Evolutionary conservation across 1,140 invertebrate genomes (phyloP).

Genomic region (Chironomus tepperi): DNA sequence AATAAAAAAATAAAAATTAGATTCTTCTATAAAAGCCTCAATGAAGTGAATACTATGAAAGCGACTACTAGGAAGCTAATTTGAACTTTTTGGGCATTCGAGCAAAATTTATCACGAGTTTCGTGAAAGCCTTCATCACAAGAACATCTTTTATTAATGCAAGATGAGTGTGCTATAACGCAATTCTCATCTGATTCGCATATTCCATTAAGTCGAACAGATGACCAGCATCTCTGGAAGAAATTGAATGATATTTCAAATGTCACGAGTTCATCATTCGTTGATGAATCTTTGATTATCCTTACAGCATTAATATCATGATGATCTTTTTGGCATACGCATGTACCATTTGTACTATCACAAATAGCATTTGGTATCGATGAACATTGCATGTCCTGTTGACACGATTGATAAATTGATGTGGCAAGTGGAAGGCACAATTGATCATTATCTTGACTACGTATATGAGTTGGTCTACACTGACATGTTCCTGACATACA

Average conservation of each 20-base stretch:
- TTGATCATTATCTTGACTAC: not conserved
- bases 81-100: slow-evolving; percentile 11
- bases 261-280: not conserved
- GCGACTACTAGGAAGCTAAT: not conserved
- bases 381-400: slow-evolving; percentile 4
- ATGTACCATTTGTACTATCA: not conserved
- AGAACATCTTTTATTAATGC: not conserved
- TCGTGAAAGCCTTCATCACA: slow-evolving; percentile 18
- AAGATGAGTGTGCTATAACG: not conserved
- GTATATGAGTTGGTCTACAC: slow-evolving; percentile 17
- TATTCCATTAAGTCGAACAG: not conserved
- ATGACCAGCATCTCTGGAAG: slow-evolving; percentile 19
- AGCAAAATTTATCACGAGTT: slow-evolving; percentile 4
- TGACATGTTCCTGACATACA: slow-evolving; percentile 5
- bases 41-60: not conserved
- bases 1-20: too few species aligned
- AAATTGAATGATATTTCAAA: not conserved
- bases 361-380: slow-evolving; percentile 17
- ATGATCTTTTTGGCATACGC: slow-evolving; percentile 3
- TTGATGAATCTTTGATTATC: not conserved
- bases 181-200: slow-evolving; percentile 24
- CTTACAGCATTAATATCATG: slow-evolving; percentile 22
- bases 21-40: slow-evolving; percentile 3
- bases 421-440: slow-evolving; percentile 18
- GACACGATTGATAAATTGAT: not conserved